Conservation (phyloP, 2,113 vertebrate species). For the Athene noctua region DNA sequence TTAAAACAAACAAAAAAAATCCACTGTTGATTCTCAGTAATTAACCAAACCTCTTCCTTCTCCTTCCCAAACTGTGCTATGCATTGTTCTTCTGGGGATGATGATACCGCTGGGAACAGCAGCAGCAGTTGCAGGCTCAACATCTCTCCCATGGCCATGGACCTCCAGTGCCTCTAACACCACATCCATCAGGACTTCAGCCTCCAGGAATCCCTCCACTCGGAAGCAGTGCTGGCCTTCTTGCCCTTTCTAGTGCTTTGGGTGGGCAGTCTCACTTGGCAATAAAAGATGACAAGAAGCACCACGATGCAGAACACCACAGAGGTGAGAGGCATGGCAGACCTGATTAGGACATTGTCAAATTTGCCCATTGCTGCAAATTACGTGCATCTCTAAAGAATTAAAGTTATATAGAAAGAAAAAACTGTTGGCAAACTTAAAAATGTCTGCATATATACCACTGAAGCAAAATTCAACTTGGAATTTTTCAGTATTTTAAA, state of each 20-base stretch:
- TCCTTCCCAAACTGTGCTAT: constrained; percentile 6
- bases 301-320: constrained; percentile 90
- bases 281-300: constrained; percentile 96
- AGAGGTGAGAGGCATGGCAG: constrained; percentile 90
- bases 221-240: constrained; percentile 89
- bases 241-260: constrained; percentile 92
- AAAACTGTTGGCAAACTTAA: constrained; percentile 63
- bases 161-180: constrained; percentile 90
- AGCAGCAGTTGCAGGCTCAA: constrained; percentile 87
- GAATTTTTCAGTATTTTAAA: constrained; percentile 61
- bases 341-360: constrained; percentile 77
- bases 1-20: not conserved
- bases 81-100: not conserved
- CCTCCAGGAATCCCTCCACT: constrained; percentile 87
- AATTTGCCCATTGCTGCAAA: constrained; percentile 55
- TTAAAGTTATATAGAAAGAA: constrained; percentile 63
- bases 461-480: constrained; percentile 66
- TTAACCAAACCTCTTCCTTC: constrained; percentile 41
- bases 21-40: not conserved
- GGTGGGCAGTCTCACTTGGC: constrained; percentile 87
- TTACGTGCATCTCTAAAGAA: constrained; percentile 66
- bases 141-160: constrained; percentile 92
- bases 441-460: constrained; percentile 54
- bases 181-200: constrained; percentile 92
- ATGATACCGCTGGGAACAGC: constrained; percentile 61